Base-by-base conservation (phyloP, 1,140 invertebrate genomes). In the Pogonomyrmex californicus region DNA sequence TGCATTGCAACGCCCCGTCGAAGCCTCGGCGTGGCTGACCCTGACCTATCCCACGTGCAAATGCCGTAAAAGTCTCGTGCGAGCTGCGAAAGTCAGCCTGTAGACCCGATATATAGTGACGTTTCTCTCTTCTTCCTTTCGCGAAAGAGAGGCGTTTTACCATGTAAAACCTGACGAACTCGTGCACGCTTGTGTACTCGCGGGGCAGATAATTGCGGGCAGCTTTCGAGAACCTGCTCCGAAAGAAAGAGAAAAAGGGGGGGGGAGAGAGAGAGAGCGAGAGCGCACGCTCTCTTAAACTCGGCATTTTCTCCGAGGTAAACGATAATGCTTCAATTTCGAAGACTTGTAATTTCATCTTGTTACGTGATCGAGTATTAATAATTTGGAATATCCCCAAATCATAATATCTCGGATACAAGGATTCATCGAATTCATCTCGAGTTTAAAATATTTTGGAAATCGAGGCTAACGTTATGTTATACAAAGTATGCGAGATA, bases 41-140 rank as follows among this genome's bases (percentile, higher is more conserved):
- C 54, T 90, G 89, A 90, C 88, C 89, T 90, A 90, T 60, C 89
- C 70, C 77, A 90, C 88, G 76, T 87, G 79, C 68, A 90, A 90
- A 87, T 90, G 88, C 87, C 89, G 89, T 82, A 87, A 62, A 73
- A 87, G 70, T 63, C 51, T 77, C 58, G 73, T 51, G 60, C 49
- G 65, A n/a, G 14, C 58, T 49, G 78, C 58, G 51, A 83, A 83
- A 86, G 76, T 76, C 76, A 47, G 60, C 33, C 54, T 49, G 60
- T 78, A 85, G 79, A 83, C 17, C 56, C 83, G 65, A 83, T 85
- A 88, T 51, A 6, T 33, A 33, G 65, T 41, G 7, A 60, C 41
- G 60, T 41, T 41, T 54, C n/a, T 79, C 58, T 30, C 71, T 85
- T 12, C 23, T 33, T 6, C 2, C 9, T 44, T 38, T n/a, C 47